A percentile compares a stretch with the other conserved stretches of the same genome.
phyloP scores from a whole-genome alignment of 2,797 vertebrate genomes.

The Spea hammondii region DNA sequence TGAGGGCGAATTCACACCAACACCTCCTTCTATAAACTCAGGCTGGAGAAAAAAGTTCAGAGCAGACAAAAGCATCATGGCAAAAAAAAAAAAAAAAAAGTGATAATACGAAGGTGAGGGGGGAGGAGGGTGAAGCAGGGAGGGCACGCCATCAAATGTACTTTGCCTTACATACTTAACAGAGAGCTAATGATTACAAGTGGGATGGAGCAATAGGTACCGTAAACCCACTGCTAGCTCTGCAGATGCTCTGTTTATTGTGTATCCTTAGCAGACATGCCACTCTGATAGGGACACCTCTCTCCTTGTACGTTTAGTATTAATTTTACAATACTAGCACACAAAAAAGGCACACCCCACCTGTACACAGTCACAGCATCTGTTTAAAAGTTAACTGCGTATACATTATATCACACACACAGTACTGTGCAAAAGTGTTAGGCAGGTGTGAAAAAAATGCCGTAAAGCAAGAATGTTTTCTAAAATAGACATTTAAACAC shows the following conservation, averaged over 20 bases:
- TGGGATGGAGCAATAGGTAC: constrained; percentile 34
- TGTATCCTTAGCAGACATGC: constrained; percentile 26
- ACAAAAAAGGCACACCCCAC: not conserved
- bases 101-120: not conserved
- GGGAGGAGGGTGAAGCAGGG: not conserved
- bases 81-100: not conserved
- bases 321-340: not conserved
- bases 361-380: not conserved
- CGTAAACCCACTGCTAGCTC: constrained; percentile 8
- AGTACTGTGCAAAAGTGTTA: too few relatives aligned
- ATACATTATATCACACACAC: too few relatives aligned
- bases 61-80: too few relatives aligned
- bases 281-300: constrained; percentile 33
- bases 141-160: not conserved
- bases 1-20: not conserved
- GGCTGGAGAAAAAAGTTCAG: not conserved
- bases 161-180: constrained; percentile 39
- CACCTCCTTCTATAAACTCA: not conserved
- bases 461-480: too few relatives aligned
- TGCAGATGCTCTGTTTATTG: constrained; percentile 26
- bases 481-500: too few relatives aligned
- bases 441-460: too few relatives aligned
- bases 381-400: not conserved
- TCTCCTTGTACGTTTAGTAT: not conserved
- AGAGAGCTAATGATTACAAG: constrained; percentile 43